These are phyloP conservation scores for Drosophila parabipectinata DNA, from an alignment of 1,140 invertebrate genomes.

Conservation along the genomic window DNA sequence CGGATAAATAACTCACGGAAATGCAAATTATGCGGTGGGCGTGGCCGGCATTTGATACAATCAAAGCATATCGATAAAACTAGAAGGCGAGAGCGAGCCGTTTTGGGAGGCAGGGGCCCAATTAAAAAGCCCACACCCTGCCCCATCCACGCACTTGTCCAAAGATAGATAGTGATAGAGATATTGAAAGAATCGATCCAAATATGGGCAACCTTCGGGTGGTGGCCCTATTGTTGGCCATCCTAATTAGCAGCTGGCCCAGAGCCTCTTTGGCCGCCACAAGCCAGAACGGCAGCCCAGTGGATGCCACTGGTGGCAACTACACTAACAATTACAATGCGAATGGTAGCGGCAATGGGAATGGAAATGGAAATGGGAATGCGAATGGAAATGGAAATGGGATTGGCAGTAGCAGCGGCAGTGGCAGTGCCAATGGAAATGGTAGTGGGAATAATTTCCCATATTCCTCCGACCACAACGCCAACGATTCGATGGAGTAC, in stretches of 20 bases:
- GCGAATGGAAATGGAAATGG: neutral
- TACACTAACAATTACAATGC: slow-evolving; percentile 2
- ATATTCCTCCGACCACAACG: slow-evolving; percentile 19
- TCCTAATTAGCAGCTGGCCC: slow-evolving; percentile 33
- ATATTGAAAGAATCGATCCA: slow-evolving; percentile 5
- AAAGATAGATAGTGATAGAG: neutral
- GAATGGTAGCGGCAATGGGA: neutral
- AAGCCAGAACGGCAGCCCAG: slow-evolving; percentile 1
- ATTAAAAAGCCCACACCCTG: slow-evolving; percentile 13
- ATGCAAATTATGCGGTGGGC: slow-evolving; percentile 38
- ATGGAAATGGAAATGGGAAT: neutral
- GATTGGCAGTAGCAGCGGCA: neutral
- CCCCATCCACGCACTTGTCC: neutral
- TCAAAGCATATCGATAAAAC: slow-evolving; percentile 4
- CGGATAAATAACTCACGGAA: slow-evolving; percentile 17
- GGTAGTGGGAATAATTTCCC: slow-evolving; percentile 12
- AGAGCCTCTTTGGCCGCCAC: slow-evolving; percentile 25
- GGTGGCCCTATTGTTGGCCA: slow-evolving; percentile 20
- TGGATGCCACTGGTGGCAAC: neutral
- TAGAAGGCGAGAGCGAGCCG: neutral
- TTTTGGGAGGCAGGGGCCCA: neutral
- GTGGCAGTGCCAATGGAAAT: slow-evolving; percentile 7
- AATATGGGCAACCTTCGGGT: slow-evolving; percentile 85
- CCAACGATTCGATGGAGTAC: slow-evolving; percentile 40
- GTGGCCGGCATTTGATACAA: slow-evolving; percentile 17